Percentiles rank a stretch among this genome's conserved stretches.
Conservation (phyloP, 35 echinoderm and acorn worm genomes). For the Diadema setosum region DNA sequence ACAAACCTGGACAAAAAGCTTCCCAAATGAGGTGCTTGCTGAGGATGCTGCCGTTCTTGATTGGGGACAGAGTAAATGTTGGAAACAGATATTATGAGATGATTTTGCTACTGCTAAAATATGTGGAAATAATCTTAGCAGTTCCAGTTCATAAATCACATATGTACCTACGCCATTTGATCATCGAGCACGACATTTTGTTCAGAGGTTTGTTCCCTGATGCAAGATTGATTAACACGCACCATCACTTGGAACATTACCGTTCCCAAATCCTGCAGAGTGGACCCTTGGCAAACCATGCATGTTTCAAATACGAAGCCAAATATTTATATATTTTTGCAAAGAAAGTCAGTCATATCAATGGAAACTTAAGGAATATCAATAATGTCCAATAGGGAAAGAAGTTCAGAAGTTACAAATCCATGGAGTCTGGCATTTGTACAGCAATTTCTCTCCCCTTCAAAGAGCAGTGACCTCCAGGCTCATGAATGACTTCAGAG, state of each 20-base stretch:
- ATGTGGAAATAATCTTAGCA: background rate
- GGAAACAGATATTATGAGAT: background rate
- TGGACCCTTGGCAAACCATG: no score
- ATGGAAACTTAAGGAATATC: no score
- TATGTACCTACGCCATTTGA: slow-evolving; percentile 6
- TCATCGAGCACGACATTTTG: slow-evolving; percentile 38
- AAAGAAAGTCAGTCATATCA: no score
- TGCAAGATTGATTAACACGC: slow-evolving; percentile 59
- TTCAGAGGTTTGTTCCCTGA: slow-evolving; percentile 50
- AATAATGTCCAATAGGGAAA: no score
- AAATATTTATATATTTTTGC: no score
- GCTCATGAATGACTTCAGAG: no score
- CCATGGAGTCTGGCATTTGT: no score
- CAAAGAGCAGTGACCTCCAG: no score
- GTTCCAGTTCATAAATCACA: background rate
- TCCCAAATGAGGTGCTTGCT: background rate
- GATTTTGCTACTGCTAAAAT: background rate
- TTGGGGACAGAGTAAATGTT: background rate
- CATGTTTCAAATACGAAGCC: no score
- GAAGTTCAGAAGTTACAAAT: no score
- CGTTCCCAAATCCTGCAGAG: slow-evolving; percentile 29
- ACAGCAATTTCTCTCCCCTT: no score
- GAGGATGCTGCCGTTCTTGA: background rate
- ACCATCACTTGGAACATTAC: slow-evolving; percentile 84
- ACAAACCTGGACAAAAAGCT: slow-evolving; percentile 11